These are phyloP conservation scores for Endotricha flammealis DNA, from an alignment of 2,888 invertebrate genomes.

Conservation along the genomic window DNA sequence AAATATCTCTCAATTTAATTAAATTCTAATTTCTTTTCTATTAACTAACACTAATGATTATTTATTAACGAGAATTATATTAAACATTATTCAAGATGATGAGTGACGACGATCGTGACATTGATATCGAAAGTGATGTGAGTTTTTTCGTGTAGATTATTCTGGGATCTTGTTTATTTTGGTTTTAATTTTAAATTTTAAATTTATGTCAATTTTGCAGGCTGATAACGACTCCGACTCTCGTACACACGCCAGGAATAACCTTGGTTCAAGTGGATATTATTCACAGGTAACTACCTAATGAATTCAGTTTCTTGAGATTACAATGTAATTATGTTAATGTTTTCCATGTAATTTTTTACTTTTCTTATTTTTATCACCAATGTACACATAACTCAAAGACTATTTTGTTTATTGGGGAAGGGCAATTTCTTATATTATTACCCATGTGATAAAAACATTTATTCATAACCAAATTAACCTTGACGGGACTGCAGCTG, in stretches of 20 bases:
- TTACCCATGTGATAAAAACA: too few species aligned
- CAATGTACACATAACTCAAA: background rate
- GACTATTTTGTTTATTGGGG: too few species aligned
- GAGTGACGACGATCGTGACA: constrained; percentile 97
- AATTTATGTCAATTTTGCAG: constrained; percentile 59
- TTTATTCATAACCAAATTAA: too few species aligned
- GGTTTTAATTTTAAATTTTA: constrained; percentile 15
- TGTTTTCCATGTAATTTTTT: constrained; percentile 6
- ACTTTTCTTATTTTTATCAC: background rate
- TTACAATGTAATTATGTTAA: constrained; percentile 3
- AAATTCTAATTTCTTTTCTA: too few species aligned
- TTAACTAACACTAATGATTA: constrained; percentile 32
- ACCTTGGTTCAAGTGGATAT: constrained; percentile 81
- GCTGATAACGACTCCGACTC: constrained; percentile 90
- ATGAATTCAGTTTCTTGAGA: too few species aligned
- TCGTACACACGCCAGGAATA: constrained; percentile 80
- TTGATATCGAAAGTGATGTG: constrained; percentile 97
- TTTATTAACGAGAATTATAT: constrained; percentile 27
- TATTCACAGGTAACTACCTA: constrained; percentile 85
- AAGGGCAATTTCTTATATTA: too few species aligned
- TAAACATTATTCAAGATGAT: constrained; percentile 70
- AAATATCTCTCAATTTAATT: too few species aligned
- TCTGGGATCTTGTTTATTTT: constrained; percentile 33
- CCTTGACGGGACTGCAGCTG: too few species aligned
- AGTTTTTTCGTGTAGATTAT: constrained; percentile 63